A percentile compares a stretch with the other conserved stretches of the same genome.
Conservation (phyloP, 2,797 vertebrate species). For the Anniella stebbinsi region DNA sequence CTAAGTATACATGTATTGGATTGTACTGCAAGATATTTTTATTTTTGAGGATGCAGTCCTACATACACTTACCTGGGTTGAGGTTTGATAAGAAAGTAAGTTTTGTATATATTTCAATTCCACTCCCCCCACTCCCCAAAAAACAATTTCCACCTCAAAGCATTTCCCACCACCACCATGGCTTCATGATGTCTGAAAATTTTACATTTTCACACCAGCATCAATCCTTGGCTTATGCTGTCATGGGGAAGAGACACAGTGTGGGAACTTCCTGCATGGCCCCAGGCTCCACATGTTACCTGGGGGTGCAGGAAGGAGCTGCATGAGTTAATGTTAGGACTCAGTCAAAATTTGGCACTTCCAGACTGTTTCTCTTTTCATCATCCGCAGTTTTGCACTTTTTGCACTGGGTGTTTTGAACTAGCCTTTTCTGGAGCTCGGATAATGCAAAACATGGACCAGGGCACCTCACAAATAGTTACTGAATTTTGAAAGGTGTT, state of each 20-base stretch:
- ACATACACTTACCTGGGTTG: neutral
- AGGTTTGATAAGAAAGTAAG: neutral
- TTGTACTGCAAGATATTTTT: neutral
- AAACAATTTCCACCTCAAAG: neutral
- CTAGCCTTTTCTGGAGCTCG: neutral
- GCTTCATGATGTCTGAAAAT: too few species aligned
- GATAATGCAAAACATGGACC: neutral
- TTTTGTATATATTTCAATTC: neutral
- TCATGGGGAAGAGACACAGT: too few species aligned
- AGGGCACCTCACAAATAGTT: constrained; percentile 18
- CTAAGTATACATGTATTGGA: too few species aligned
- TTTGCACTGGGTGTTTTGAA: neutral
- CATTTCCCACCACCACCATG: too few species aligned
- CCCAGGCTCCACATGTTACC: neutral
- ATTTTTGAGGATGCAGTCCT: neutral
- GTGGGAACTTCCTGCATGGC: neutral
- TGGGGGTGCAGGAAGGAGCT: neutral
- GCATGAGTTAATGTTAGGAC: neutral
- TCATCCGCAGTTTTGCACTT: neutral
- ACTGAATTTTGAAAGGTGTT: constrained; percentile 37
- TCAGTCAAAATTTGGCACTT: neutral
- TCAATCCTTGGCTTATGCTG: neutral
- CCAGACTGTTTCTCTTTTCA: neutral
- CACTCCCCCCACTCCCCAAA: neutral
- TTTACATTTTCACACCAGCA: neutral